These are phyloP conservation scores for Coreius guichenoti DNA, from an alignment of 2,797 vertebrate species.

Conservation along the genomic window DNA sequence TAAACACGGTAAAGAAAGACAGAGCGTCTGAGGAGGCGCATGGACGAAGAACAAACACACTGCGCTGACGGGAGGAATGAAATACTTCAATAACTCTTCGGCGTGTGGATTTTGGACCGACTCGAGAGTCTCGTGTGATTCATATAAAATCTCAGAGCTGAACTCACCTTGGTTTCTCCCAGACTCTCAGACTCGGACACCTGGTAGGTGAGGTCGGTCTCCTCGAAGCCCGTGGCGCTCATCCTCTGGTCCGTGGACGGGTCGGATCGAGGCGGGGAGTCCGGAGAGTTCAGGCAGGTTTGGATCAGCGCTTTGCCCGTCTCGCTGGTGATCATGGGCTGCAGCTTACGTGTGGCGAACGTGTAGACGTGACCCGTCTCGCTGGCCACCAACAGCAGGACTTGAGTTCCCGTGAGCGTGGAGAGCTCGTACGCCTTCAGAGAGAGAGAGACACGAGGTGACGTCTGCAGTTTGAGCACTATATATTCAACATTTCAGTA, in stretches of 20 bases:
- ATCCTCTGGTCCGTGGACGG: conserved; percentile 98
- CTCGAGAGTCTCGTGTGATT: conserved; percentile 30
- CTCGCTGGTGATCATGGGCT: conserved; percentile 99
- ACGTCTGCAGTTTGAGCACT: too few species aligned
- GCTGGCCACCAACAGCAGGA: conserved; percentile 95
- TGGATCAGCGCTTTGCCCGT: conserved; percentile 98
- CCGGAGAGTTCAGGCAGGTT: conserved; percentile 98
- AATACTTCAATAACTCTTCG: conserved; percentile 24
- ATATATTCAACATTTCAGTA: too few species aligned
- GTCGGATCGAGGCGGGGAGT: conserved; percentile 94
- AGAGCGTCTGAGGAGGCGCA: neutral
- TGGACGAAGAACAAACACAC: conserved; percentile 7
- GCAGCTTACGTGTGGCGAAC: conserved; percentile 96
- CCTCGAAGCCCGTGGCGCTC: conserved; percentile 98
- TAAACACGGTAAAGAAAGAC: neutral
- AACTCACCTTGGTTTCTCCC: conserved; percentile 92
- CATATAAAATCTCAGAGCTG: neutral
- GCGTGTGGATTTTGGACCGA: conserved; percentile 32
- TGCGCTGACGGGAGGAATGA: conserved; percentile 32
- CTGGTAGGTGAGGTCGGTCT: conserved; percentile 98
- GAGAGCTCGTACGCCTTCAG: conserved; percentile 95
- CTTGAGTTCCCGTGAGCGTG: conserved; percentile 97
- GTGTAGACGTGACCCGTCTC: conserved; percentile 99
- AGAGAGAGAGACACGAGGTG: conserved; percentile 34
- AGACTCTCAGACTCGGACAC: conserved; percentile 97